Base-by-base conservation (phyloP, 1,140 invertebrate species). In the Drosophila pallidifrons region DNA sequence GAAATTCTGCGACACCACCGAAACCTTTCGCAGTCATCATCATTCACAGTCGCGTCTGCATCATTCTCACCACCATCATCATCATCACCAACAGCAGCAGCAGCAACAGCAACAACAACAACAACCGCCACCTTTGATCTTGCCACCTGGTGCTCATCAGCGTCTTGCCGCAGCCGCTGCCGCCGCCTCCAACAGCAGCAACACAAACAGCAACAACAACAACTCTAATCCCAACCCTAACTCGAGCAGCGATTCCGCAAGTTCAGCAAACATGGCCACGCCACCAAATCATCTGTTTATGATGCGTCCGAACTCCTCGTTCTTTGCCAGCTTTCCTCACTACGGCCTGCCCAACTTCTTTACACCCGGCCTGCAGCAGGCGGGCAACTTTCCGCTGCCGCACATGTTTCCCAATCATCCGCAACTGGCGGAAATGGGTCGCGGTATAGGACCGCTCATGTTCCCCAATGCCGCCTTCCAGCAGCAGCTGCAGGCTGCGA, bases 1-100 rank as follows among this genome's bases (percentile, higher is more conserved):
- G 93, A 94, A 96, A 75, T 97, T 97, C 90, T 97, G 96, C 91
- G 96, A 97, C 82, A 95, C 96, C 0, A 95, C 95, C 87, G 93
- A 16, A 5, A 74, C 58, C 8, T 76, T 60, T 46, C 73, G 72
- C 54, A 25, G 41, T 46, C 67, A 66, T 4, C 69, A 45, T 10
- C 41, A 38, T 55, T 13, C 8, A 15, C 46, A 28, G 15, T 52
- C 49, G 45, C 65, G 51, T 2, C 92, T 61, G 5, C 81, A 64
- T 35, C 35, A 94, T 57, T 76, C 68, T 6, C 75, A 69, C 1
- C 75, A 71, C 20, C 77, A 75, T 5, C 68, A 51, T 11, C 92
- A 65, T 5, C 76, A 54, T 32, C 41, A 94, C 43, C 81, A 79
- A 5, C 80, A 72, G 0, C 81, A 70, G 28, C 69, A 75, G 16